These are phyloP conservation scores for Clarias batrachus DNA, from an alignment of 2,113 vertebrate species.

Conservation along the genomic window DNA sequence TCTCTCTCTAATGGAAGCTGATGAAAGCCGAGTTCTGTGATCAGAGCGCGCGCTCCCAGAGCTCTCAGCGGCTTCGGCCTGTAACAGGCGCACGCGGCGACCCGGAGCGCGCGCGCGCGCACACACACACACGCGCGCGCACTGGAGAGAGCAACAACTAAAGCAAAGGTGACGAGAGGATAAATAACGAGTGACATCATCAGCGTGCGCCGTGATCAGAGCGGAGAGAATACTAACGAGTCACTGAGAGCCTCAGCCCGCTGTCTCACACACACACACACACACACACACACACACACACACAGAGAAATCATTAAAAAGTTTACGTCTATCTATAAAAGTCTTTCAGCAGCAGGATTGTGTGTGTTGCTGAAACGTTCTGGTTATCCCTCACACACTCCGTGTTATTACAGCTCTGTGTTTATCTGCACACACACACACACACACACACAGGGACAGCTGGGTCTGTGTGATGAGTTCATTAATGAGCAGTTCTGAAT, in stretches of 20 bases:
- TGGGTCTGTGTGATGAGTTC: background rate
- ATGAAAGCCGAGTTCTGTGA: background rate
- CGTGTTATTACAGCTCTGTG: background rate
- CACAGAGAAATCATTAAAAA: background rate
- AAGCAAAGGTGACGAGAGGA: background rate
- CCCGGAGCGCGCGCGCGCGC: background rate
- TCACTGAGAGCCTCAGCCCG: background rate
- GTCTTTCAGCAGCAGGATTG: background rate
- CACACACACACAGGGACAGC: background rate
- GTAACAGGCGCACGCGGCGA: background rate
- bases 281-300: constrained; percentile 2
- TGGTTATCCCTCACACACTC: background rate
- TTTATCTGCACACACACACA: background rate
- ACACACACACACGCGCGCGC: too few relatives aligned
- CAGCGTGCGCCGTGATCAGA: background rate
- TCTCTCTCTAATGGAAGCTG: background rate
- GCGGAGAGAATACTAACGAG: background rate
- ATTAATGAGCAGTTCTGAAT: too few relatives aligned
- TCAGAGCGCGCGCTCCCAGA: background rate
- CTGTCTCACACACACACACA: constrained; percentile 2
- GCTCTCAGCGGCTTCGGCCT: background rate
- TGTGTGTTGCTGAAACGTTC: background rate
- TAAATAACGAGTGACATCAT: background rate
- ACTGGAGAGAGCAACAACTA: background rate
- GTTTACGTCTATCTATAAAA: background rate